Evolutionary conservation across 1,140 invertebrate species (phyloP).

Genomic region (Solenopsis fugax): DNA sequence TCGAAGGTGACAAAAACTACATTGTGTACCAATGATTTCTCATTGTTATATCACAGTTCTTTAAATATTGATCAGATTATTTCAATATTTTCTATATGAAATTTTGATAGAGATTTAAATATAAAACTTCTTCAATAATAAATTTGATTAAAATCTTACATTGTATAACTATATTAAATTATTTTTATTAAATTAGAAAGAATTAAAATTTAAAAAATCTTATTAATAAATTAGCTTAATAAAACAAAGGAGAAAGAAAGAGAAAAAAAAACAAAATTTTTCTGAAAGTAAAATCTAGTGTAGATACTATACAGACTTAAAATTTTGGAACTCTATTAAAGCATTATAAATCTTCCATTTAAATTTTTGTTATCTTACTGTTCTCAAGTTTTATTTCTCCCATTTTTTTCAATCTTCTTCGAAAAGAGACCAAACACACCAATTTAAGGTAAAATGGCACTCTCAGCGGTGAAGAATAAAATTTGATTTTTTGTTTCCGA

Average conservation of each 20-base stretch:
- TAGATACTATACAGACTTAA: background rate
- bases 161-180: no score
- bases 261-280: background rate
- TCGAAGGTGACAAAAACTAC: slow-evolving; percentile 15
- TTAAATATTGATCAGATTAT: background rate
- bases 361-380: background rate
- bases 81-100: background rate
- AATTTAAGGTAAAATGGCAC: slow-evolving; percentile 22
- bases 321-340: background rate
- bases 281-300: background rate
- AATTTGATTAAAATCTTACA: background rate
- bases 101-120: background rate
- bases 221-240: slow-evolving; percentile 10
- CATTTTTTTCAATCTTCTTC: background rate
- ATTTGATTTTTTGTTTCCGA: background rate
- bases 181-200: background rate
- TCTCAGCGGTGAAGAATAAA: background rate
- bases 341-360: background rate
- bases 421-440: background rate
- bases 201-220: background rate
- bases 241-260: background rate
- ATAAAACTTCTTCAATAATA: background rate
- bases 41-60: background rate
- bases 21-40: slow-evolving; percentile 26
- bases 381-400: background rate